Evolutionary conservation across 2,888 invertebrate genomes (phyloP).

Genomic region (Cataglyphis rosenhaueri): DNA sequence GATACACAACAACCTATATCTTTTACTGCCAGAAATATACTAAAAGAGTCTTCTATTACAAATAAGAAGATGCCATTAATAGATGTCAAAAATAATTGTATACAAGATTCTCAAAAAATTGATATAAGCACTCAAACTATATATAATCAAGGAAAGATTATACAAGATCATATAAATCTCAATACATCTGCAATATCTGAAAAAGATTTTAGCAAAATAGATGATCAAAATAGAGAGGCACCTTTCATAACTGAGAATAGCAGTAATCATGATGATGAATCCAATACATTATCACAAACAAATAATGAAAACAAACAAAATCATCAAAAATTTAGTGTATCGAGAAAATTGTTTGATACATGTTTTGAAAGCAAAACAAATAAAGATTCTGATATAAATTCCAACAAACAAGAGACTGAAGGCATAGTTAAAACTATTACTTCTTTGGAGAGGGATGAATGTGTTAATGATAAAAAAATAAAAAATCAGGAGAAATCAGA

Average conservation of each 20-base stretch:
- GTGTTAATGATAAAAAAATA: neutral
- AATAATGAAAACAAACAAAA: conserved; percentile 10
- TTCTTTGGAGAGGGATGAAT: conserved; percentile 19
- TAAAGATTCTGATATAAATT: neutral
- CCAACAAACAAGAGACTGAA: neutral
- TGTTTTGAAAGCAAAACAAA: neutral
- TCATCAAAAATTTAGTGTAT: conserved; percentile 14
- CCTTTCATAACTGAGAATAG: neutral
- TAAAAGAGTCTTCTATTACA: neutral
- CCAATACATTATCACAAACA: neutral
- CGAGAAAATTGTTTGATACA: conserved; percentile 59
- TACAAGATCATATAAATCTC: conserved; percentile 63
- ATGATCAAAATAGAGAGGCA: neutral
- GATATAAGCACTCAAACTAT: conserved; percentile 61
- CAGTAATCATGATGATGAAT: neutral
- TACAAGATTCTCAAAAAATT: conserved; percentile 56
- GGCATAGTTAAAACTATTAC: neutral
- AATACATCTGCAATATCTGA: conserved; percentile 64
- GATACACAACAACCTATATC: conserved; percentile 60
- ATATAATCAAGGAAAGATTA: conserved; percentile 67
- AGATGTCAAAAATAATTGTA: conserved; percentile 45
- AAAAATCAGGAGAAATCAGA: neutral
- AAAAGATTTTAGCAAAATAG: conserved; percentile 1
- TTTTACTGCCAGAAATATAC: neutral
- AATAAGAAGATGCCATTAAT: conserved; percentile 24